Percentiles rank a stretch among this genome's conserved stretches.
Conservation (phyloP, 2,797 vertebrate species). For the Malacoctenus gilli region DNA sequence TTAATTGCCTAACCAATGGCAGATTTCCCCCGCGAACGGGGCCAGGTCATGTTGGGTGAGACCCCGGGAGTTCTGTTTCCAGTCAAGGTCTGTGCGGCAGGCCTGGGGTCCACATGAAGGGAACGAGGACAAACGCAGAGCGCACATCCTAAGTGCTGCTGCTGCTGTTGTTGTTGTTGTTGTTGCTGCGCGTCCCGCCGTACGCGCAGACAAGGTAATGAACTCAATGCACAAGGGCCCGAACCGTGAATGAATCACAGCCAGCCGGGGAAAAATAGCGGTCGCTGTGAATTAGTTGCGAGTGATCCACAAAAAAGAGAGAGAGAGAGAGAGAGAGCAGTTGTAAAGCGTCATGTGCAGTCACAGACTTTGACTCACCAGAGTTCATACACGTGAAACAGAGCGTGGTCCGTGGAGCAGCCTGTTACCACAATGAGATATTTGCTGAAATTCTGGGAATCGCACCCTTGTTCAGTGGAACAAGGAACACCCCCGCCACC, state of each 20-base stretch:
- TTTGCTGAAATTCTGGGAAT: conserved; percentile 65
- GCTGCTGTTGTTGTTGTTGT: no score
- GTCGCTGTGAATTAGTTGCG: no score
- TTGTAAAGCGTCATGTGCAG: conserved; percentile 6
- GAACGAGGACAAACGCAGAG: conserved; percentile 37
- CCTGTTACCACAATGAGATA: conserved; percentile 47
- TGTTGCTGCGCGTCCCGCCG: no score
- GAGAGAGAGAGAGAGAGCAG: no score
- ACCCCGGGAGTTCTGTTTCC: conserved; percentile 29
- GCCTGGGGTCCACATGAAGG: conserved; percentile 4
- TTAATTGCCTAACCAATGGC: conserved; percentile 45
- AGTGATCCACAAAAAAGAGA: no score
- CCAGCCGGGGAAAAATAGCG: no score
- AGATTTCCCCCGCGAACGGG: conserved; percentile 44
- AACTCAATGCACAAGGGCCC: no score
- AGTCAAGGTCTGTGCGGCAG: conserved; percentile 16
- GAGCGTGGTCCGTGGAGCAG: conserved; percentile 40
- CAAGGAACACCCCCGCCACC: conserved; percentile 34
- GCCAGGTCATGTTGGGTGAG: conserved; percentile 36
- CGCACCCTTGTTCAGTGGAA: conserved; percentile 38
- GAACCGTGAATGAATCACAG: no score
- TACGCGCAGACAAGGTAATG: no score
- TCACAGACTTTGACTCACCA: conserved; percentile 23
- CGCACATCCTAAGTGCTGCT: no score
- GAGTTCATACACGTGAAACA: conserved; percentile 29